A percentile compares a stretch with the other conserved stretches of the same genome.
Conservation (phyloP, 1,140 invertebrate genomes). For the Dryas iulia region DNA sequence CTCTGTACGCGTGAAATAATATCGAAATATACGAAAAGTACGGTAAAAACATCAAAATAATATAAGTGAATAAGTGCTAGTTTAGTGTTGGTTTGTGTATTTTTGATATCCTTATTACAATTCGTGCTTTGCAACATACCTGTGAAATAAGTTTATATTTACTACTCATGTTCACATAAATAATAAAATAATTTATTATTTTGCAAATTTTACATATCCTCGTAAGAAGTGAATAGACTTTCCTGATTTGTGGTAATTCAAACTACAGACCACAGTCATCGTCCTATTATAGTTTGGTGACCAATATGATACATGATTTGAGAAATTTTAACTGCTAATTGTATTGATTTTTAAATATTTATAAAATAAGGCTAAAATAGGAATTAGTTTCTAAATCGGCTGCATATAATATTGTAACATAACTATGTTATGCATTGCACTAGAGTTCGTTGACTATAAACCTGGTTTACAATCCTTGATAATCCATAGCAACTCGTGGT, state of each 20-base stretch:
- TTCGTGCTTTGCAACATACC: conserved; percentile 3
- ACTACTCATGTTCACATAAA: conserved; percentile 4
- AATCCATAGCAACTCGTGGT: conserved; percentile 30
- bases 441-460: conserved; percentile 47
- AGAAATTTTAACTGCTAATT: too few relatives aligned
- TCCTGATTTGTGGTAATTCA: neutral
- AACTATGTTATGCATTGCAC: neutral
- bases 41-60: conserved; percentile 25
- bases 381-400: neutral
- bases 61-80: conserved; percentile 20
- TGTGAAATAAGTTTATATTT: conserved; percentile 10
- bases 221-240: neutral
- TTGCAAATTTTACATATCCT: neutral
- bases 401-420: neutral
- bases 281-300: neutral
- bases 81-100: conserved; percentile 12
- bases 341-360: too few relatives aligned
- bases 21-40: conserved; percentile 18
- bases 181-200: neutral
- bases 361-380: neutral
- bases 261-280: neutral
- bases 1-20: conserved; percentile 40
- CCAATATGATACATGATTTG: neutral
- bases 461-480: conserved; percentile 64
- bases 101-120: neutral